Percentiles rank a stretch among this genome's conserved stretches.
Evolutionary conservation across 2,113 vertebrate genomes (phyloP).

Genomic region (Hylia prasina): DNA sequence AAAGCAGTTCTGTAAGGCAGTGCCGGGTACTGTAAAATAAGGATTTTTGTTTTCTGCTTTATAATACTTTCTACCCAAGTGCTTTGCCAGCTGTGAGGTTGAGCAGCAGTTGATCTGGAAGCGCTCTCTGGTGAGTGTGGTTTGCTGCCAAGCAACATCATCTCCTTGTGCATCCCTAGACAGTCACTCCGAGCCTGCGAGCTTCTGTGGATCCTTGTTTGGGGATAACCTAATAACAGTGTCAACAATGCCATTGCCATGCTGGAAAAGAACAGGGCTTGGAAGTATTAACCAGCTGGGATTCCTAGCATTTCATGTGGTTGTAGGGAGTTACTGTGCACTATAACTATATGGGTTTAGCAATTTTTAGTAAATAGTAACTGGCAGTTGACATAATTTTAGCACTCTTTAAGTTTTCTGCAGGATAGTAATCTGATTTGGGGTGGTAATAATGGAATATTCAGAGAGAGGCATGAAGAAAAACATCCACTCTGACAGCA

Average conservation of each 20-base stretch:
- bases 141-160: conserved; percentile 37
- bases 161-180: conserved; percentile 25
- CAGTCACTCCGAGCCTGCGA: neutral
- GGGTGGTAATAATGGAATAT: neutral
- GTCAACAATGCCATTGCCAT: accelerated
- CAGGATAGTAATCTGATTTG: neutral
- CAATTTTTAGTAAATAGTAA: neutral
- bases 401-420: neutral
- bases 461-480: neutral
- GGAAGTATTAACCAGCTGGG: neutral
- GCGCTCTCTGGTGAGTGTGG: conserved; percentile 73
- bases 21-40: neutral
- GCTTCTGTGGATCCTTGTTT: conserved; percentile 14
- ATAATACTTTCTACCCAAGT: conserved; percentile 33
- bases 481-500: neutral
- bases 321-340: neutral
- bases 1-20: neutral
- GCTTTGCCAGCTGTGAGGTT: conserved; percentile 57
- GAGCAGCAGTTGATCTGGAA: conserved; percentile 62
- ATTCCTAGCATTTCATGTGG: neutral
- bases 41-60: conserved; percentile 6
- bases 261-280: neutral
- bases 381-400: neutral
- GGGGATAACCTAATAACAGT: conserved; percentile 79
- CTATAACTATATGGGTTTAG: neutral